These are phyloP conservation scores for Equus quagga DNA, from an alignment of 2,113 vertebrate species.

Conservation along the genomic window DNA sequence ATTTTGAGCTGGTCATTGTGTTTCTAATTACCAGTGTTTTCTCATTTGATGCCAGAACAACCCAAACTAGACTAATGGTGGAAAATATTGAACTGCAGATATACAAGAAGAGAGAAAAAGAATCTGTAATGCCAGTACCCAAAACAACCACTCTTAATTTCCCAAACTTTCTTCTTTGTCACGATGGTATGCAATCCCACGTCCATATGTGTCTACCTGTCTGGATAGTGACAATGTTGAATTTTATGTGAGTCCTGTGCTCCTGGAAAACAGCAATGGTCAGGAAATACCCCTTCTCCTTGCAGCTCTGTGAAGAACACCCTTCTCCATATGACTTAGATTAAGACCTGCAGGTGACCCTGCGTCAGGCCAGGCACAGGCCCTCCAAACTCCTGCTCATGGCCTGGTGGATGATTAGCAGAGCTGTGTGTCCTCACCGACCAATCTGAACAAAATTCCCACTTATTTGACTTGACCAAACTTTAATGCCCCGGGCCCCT, in stretches of 20 bases:
- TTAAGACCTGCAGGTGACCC: too few species aligned
- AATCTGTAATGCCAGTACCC: background rate
- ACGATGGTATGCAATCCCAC: accelerated
- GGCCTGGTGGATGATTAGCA: background rate
- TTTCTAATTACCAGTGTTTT: background rate
- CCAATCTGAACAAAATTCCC: background rate
- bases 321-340: background rate
- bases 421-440: background rate
- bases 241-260: background rate
- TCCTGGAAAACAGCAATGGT: background rate
- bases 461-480: background rate
- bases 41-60: background rate
- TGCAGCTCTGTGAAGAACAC: background rate
- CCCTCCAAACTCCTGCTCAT: background rate
- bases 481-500: background rate
- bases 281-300: accelerated
- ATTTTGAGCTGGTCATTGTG: background rate
- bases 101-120: background rate
- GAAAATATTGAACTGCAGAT: background rate
- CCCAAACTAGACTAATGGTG: background rate
- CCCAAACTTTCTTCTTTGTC: background rate
- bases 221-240: background rate
- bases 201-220: accelerated
- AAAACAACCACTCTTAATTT: background rate
- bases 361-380: background rate